phyloP scores from a whole-genome alignment of 1,140 invertebrate genomes.

The Cheumatopsyche charites region DNA sequence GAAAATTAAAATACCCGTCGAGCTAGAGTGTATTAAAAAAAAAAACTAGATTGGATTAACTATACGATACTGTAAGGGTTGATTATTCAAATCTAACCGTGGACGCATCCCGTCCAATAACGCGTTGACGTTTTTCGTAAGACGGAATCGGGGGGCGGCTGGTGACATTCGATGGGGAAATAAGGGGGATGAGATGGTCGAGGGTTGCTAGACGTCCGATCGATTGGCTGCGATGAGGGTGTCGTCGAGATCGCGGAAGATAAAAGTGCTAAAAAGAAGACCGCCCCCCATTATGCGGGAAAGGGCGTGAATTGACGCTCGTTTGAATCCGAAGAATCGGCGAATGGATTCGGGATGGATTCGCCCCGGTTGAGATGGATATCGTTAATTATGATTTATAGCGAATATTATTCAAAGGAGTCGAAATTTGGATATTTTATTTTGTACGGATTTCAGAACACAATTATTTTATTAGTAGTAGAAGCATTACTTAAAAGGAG shows the following conservation, averaged over 20 bases:
- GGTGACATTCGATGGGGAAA: conserved; percentile 48
- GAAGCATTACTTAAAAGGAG: too few species aligned
- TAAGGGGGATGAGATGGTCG: conserved; percentile 2
- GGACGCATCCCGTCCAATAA: conserved; percentile 28
- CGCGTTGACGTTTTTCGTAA: conserved; percentile 41
- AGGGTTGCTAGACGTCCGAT: conserved; percentile 30
- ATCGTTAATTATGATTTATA: too few species aligned
- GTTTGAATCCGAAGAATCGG: too few species aligned
- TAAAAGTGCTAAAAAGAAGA: conserved; percentile 42
- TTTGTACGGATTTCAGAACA: too few species aligned
- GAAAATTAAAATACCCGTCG: too few species aligned
- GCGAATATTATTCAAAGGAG: too few species aligned
- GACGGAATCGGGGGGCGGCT: conserved; percentile 17
- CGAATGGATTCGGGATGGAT: too few species aligned
- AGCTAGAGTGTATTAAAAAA: neutral
- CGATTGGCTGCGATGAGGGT: conserved; percentile 34
- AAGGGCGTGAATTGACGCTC: neutral
- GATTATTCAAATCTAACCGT: conserved; percentile 4
- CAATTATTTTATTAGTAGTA: too few species aligned
- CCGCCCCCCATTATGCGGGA: neutral
- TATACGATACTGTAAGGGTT: neutral
- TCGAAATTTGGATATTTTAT: too few species aligned
- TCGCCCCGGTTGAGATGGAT: too few species aligned
- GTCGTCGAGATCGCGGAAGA: conserved; percentile 36
- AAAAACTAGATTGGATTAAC: neutral